A percentile compares a stretch with the other conserved stretches of the same genome.
Conservation (phyloP, 2,797 vertebrate genomes). For the Amblyopsis hoosieri region DNA sequence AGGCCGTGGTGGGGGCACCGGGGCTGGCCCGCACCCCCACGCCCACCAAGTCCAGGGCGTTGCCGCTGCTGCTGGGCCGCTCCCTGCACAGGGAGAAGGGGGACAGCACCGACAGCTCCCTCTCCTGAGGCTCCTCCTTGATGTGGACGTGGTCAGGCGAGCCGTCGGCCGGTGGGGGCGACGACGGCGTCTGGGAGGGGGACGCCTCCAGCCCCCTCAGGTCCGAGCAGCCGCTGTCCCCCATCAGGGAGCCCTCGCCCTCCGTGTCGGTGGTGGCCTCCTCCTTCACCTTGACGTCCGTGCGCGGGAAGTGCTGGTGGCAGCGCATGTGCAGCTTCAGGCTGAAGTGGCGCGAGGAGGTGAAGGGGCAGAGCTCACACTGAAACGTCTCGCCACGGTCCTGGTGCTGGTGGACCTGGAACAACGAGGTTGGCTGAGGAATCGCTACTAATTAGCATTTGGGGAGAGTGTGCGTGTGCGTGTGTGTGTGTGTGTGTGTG, state of each 20-base stretch:
- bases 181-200: constrained; percentile 67
- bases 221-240: constrained; percentile 78
- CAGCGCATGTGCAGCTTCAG: constrained; percentile 99
- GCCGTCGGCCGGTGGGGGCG: constrained; percentile 75
- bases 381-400: constrained; percentile 99
- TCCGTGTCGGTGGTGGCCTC: constrained; percentile 92
- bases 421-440: constrained; percentile 25
- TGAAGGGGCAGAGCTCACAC: constrained; percentile 98
- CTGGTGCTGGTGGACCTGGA: constrained; percentile 98
- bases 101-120: constrained; percentile 81
- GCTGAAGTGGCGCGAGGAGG: constrained; percentile 99
- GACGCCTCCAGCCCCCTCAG: constrained; percentile 78
- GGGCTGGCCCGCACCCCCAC: constrained; percentile 70
- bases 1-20: constrained; percentile 80
- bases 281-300: constrained; percentile 97
- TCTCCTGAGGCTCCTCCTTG: constrained; percentile 96
- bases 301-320: constrained; percentile 98
- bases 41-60: constrained; percentile 65
- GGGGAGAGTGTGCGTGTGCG: too few relatives aligned
- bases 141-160: constrained; percentile 86
- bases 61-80: constrained; percentile 83
- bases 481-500: too few relatives aligned
- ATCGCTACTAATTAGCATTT: too few relatives aligned
- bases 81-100: constrained; percentile 87
- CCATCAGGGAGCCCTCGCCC: constrained; percentile 87